These are phyloP conservation scores for Circaetus gallicus DNA, from an alignment of 2,113 vertebrate genomes.

Conservation along the genomic window DNA sequence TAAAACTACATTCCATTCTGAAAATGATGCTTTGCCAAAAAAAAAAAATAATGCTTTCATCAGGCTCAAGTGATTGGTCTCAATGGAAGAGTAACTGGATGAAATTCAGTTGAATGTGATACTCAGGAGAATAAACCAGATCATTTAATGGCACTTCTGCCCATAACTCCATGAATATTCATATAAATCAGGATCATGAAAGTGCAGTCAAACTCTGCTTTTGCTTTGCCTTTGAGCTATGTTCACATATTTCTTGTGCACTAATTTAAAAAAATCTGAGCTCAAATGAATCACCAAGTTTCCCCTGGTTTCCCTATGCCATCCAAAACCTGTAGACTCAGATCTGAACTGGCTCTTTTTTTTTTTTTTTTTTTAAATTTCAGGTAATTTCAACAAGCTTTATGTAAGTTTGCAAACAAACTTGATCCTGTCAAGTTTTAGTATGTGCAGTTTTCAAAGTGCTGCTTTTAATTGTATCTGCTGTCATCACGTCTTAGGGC, in stretches of 20 bases:
- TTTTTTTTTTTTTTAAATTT: neutral
- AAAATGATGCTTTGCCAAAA: neutral
- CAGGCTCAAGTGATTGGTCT: neutral
- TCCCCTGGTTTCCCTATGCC: neutral
- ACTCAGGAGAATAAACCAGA: neutral
- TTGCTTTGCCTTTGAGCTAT: neutral
- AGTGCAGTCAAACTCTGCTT: neutral
- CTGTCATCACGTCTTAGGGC: constrained; percentile 7
- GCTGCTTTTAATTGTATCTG: constrained; percentile 38
- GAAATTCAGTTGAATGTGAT: neutral
- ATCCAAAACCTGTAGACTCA: neutral
- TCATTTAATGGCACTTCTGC: neutral
- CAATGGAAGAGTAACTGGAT: neutral
- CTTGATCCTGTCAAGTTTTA: constrained; percentile 13
- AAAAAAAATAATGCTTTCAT: neutral
- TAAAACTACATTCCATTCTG: neutral
- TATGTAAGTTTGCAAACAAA: neutral
- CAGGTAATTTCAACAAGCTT: neutral
- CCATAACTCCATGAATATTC: neutral
- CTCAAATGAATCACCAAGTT: neutral
- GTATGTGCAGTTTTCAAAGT: constrained; percentile 4
- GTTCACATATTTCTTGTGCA: neutral
- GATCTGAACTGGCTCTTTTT: neutral
- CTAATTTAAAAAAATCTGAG: constrained; percentile 14
- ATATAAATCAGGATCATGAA: neutral